A percentile compares a stretch with the other conserved stretches of the same genome.
These are phyloP conservation scores for Bovichtus diacanthus DNA, from an alignment of 2,797 vertebrate genomes.

Conservation along the genomic window DNA sequence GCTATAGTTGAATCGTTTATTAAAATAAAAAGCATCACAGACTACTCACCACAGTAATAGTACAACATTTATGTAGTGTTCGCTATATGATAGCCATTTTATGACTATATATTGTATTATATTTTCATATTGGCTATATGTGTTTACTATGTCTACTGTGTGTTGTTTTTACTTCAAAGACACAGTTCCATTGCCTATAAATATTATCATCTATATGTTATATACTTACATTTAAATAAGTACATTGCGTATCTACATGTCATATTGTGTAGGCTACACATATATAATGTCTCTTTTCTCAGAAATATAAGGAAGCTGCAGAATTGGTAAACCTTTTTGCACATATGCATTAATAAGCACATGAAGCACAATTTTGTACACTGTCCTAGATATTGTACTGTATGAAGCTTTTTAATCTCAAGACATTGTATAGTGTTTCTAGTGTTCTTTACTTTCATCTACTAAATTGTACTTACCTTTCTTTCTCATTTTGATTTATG, in stretches of 20 bases:
- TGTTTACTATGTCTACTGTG: background rate
- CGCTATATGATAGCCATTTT: background rate
- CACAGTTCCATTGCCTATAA: background rate
- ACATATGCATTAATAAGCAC: background rate
- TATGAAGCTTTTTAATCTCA: background rate
- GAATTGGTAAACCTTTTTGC: background rate
- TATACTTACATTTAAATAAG: background rate
- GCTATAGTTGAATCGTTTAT: background rate
- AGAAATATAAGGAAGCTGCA: background rate
- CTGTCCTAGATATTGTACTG: background rate
- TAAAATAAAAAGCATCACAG: slow-evolving; percentile 1
- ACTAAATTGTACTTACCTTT: background rate
- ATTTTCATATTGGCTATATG: background rate
- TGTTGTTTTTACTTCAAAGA: background rate
- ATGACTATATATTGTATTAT: background rate
- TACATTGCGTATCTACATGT: background rate
- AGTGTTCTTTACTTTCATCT: background rate
- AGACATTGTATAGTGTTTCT: background rate
- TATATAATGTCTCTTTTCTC: background rate
- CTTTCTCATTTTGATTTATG: background rate
- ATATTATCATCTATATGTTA: background rate
- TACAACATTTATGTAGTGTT: background rate
- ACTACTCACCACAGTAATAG: background rate
- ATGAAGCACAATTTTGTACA: background rate
- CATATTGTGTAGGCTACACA: background rate